phyloP scores from a whole-genome alignment of 1,140 invertebrate genomes.

The Papilio dardanus region DNA sequence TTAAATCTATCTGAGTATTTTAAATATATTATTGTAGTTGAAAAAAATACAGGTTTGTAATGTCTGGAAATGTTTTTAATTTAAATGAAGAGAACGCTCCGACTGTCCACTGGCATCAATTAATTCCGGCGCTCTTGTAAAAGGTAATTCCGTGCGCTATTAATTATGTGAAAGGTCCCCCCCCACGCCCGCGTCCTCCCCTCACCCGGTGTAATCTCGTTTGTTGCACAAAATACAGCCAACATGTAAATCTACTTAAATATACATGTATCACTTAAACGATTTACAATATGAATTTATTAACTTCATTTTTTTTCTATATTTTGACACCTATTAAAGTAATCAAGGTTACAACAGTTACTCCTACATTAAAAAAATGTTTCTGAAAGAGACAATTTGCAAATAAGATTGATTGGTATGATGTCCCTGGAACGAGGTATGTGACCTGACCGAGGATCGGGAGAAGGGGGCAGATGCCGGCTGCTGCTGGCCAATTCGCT shows the following conservation, averaged over 20 bases:
- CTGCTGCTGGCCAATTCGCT: neutral
- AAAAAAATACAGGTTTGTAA: neutral
- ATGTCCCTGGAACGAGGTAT: neutral
- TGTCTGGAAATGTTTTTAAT: conserved; percentile 14
- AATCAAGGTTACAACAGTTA: no score
- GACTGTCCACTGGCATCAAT: conserved; percentile 31
- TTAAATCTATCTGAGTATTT: neutral
- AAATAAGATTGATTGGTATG: conserved; percentile 14
- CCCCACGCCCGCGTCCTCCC: neutral
- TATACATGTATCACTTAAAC: no score
- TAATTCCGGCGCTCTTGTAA: conserved; percentile 33
- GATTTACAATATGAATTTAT: no score
- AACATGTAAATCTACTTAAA: neutral
- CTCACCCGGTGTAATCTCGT: conserved; percentile 10
- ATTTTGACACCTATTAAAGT: no score
- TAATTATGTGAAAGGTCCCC: conserved; percentile 29
- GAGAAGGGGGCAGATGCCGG: neutral
- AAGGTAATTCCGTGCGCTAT: conserved; percentile 32
- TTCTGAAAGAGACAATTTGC: conserved; percentile 19
- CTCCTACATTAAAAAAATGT: conserved; percentile 4
- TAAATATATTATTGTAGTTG: neutral
- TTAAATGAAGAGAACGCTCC: conserved; percentile 6
- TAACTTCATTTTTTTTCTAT: no score
- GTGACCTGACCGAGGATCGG: neutral
- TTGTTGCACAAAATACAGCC: conserved; percentile 22